Evolutionary conservation across 2,797 vertebrate genomes (phyloP), one percentile per base, ranked within the genome.

Genomic region (Peromyscus attwateri): DNA sequence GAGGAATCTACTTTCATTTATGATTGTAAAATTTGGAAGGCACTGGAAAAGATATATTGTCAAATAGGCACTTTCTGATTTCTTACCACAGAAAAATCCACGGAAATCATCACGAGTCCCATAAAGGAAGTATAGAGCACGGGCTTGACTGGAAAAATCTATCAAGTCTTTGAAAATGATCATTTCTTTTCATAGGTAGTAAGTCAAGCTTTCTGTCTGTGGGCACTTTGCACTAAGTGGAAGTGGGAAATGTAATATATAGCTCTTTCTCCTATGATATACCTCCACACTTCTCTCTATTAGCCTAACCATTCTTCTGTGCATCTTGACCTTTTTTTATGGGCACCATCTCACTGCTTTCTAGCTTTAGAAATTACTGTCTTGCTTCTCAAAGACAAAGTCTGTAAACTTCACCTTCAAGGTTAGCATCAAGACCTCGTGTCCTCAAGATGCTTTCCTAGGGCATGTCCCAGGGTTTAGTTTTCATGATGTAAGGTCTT

Each of bases 31-130:
- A 85, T 88, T 85, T 92, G 77, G 80, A 85, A 95, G 57, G 88
- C 82, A 70, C n/a, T 87, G 77, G 73, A 88, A 92, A 97, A 97
- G 88, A 96, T 95, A 80, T 89, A 98, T 94, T 97, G 77, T 95
- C 80, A 88, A 91, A 96, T 66, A 92, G 88, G 91, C 66, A 92
- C 79, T 70, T 96, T 92, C 68, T 97, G 95, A 96, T 97, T 95
- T 97, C 91, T 95, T 96, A 87, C 89, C 57, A 87, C 80, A 68
- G 84, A 76, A 90, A 82, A 85, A 85, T 79, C 14, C 46, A 70
- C 12, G 40, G 84, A 96, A 93, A 94, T 91, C 85, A 96, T 83
- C 79, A 77, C 7, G 62, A 96, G 85, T 95, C 73, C 87, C 19
- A 75, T 91, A 92, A 89, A 91, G 62, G 77, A 94, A 84, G 84